phyloP scores from a whole-genome alignment of 2,113 vertebrate species.

The Myrmecobius fasciatus region DNA sequence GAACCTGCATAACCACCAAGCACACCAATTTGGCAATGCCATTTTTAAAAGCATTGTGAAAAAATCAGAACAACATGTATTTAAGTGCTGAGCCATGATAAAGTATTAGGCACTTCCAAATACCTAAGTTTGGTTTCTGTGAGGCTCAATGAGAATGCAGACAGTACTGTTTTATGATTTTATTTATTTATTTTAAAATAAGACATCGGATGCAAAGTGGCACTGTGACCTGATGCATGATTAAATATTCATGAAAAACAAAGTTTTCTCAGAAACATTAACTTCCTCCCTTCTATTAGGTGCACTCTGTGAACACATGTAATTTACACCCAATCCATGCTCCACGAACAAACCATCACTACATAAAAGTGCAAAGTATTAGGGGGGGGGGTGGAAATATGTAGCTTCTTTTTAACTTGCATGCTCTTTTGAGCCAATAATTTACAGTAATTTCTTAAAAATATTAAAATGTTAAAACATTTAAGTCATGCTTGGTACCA shows the following conservation, averaged over 20 bases:
- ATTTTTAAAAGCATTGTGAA: not conserved
- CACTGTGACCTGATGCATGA: slow-evolving; percentile 10
- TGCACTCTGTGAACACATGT: not conserved
- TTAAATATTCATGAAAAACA: slow-evolving; percentile 35
- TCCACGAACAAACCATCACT: slow-evolving; percentile 16
- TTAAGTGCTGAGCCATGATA: not conserved
- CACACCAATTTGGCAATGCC: not conserved
- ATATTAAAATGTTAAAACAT: slow-evolving; percentile 19
- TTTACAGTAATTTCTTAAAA: slow-evolving; percentile 20
- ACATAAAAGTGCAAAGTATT: not conserved
- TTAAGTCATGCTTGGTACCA: not conserved
- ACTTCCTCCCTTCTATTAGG: slow-evolving; percentile 3
- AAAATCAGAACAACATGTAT: not conserved
- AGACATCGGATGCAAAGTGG: slow-evolving; percentile 24
- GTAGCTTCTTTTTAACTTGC: slow-evolving; percentile 23
- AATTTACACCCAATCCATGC: slow-evolving; percentile 6
- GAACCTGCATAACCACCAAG: not conserved
- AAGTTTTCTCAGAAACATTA: not conserved
- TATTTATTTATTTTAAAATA: slow-evolving; percentile 19
- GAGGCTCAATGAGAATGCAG: not conserved
- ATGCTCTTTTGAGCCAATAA: slow-evolving; percentile 26
- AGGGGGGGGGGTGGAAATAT: not conserved
- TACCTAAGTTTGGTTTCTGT: not conserved
- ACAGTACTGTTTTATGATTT: slow-evolving; percentile 15
- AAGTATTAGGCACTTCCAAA: not conserved